Evolutionary conservation across 2,888 invertebrate genomes (phyloP), one percentile per base, ranked within the genome.

Genomic region (Erannis defoliaria): DNA sequence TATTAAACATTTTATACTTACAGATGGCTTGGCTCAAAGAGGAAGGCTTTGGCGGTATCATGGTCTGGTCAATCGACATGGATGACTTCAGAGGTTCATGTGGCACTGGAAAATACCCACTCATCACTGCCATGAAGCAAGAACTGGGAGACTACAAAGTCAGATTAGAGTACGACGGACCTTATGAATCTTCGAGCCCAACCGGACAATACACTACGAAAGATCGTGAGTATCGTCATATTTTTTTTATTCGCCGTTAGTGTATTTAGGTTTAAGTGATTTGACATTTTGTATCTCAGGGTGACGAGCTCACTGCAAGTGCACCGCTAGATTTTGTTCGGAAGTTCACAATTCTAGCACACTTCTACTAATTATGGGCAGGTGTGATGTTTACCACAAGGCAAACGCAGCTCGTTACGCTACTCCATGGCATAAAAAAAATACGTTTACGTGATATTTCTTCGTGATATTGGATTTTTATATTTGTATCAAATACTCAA

Each of bases 21-120:
- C 81, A 98, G 98, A 97, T 97, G 95, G 96, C 96, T 61, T 98
- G 98, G 98, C 93, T 98, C 62, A 98, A 97, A 84, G 97, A 98
- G 80, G 97, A 97, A 94, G 98, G 97, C 23, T 98, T 98, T 70
- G 98, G 98, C 38, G 99, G 99, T 18, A 97, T 98, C 58, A 99
- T 99, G 98, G 96, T 99, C 50, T 99, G 98, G 98, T 98, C 98
- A 0, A 94, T 98, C 23, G 98, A 99, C 78, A 97, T 98, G 97
- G 99, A 99, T 78, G 99, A 99, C 86, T 99, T 98, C 93, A 94
- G 95, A 67, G 98, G 98, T 9, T 95, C 96, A 9, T 99, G 99
- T 77, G 98, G 98, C 9, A 96, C 96, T 55, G 97, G 97, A 42
- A 98, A 97, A 80, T 99, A 96, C 85, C 99, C 99, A 0, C 93